Evolutionary conservation across 1,140 invertebrate species (phyloP), one percentile per base, ranked within the genome.

Genomic region (Microvelia longipes): DNA sequence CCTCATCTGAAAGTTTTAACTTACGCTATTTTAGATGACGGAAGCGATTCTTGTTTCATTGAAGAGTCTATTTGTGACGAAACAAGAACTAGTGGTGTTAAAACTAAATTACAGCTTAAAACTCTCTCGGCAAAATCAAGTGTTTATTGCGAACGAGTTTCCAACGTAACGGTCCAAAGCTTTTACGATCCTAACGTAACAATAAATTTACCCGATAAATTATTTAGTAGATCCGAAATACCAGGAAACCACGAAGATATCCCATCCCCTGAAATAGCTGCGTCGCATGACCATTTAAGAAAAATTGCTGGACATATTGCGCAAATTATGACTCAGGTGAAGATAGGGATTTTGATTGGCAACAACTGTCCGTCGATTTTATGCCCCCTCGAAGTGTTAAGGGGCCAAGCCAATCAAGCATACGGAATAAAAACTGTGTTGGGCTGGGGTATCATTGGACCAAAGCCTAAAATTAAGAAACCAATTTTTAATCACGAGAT

Each of bases 231-330:
- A 50, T 5, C 19, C 5, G 35, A 50, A 19, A 50, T 50, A 11
- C 35, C 35, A 19, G 35, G 35, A 11, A 80, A 97, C 29, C 29
- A 28, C 28, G 66, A 27, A 67, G 66, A 29, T 28, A 28, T 67
- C 66, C 66, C 66, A 26, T 26, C 66, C 24, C 66, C 66, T 67
- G 66, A 67, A 67, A 67, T 67, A 26, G 66, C 66, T 67, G 28
- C 15, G 66, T 67, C 66, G 15, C 66, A 67, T 28, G n/a, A 5
- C 35, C 35, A 50, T 50, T 19, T 50, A 11, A 50, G 35, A 11
- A 50, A 11, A 19, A 50, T 50, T 11, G 35, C 35, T 11, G 35
- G 35, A 50, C 5, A 50, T 5, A 50, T 50, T 11, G 35, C 35
- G 19, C 35, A 5, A 11, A 5, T 50, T 50, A 50, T 11, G 5